These are phyloP conservation scores for Tenthredo notha DNA, from an alignment of 2,888 invertebrate genomes.

Conservation along the genomic window DNA sequence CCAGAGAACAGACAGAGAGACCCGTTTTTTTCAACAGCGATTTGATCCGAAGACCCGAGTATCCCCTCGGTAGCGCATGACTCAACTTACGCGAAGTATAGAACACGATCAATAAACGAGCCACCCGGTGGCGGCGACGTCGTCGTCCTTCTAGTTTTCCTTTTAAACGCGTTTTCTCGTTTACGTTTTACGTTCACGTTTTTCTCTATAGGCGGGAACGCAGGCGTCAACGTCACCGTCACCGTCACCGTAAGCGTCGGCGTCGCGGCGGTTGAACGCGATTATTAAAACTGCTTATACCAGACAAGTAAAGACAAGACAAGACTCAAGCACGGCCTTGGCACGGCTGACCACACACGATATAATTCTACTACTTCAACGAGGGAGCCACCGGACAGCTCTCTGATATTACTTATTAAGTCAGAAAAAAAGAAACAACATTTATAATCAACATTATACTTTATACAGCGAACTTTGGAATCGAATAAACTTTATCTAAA, in stretches of 20 bases:
- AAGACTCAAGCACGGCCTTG: slow-evolving; percentile 22
- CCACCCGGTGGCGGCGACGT: neutral
- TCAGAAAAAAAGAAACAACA: neutral
- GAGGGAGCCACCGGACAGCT: slow-evolving; percentile 45
- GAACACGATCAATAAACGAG: slow-evolving; percentile 24
- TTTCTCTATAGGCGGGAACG: neutral
- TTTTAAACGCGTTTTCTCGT: neutral
- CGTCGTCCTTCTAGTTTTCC: slow-evolving; percentile 5
- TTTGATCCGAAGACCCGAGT: slow-evolving; percentile 46
- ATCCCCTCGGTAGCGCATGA: slow-evolving; percentile 47
- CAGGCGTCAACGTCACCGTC: neutral
- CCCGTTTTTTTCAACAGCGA: neutral
- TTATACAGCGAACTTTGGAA: neutral
- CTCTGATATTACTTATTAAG: neutral
- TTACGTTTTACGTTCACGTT: neutral
- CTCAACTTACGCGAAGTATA: slow-evolving; percentile 27
- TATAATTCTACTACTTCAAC: slow-evolving; percentile 13
- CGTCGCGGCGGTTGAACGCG: slow-evolving; percentile 31
- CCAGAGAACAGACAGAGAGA: neutral
- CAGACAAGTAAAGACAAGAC: neutral
- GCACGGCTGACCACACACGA: slow-evolving; percentile 46
- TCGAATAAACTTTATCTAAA: neutral
- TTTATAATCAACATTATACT: neutral
- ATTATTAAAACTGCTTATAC: neutral
- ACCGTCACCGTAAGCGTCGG: neutral